Evolutionary conservation across 2,113 vertebrate genomes (phyloP), one percentile per base, ranked within the genome.

Genomic region (Rhipidura dahli): DNA sequence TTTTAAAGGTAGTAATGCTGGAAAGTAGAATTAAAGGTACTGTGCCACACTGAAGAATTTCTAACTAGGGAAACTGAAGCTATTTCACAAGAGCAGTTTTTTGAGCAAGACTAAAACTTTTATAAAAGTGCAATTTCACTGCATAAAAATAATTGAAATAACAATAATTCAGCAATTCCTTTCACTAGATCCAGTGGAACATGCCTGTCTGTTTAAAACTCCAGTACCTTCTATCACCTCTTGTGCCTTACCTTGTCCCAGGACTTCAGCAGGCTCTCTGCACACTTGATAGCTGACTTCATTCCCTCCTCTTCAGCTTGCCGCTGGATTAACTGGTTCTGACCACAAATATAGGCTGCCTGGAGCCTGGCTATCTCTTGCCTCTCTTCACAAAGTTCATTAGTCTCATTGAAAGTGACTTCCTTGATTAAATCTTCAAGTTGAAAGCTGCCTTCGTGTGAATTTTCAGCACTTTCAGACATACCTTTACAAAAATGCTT

Each of bases 291-390:
- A 30, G 98, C 97, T 31, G 98, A 97, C 53, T 72, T 97, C 60
- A 98, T 7, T 57, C 98, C 97, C 59, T 92, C 91, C 94, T 99
- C 98, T 76, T 98, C 96, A 17, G 98, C 98, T 27, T 94, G 95
- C 63, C 98, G 97, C 86, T 98, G 97, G 95, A 99, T 97, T 35
- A 99, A 90, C 86, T 99, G 98, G 84, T 98, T 97, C 31, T 99
- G 98, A 21, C 96, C 97, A 96, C 98, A 98, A 59, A 98, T 95
- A 72, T 98, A 98, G 0, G 98, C 98, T 80, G 98, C 97, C 94
- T 98, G 98, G 49, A 99, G 97, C 95, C 98, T 98, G 47, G 97
- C 97, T 96, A 98, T 96, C 96, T 99, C 99, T 7, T 89, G 96
- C 33, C 75, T 97, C 83, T 89, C 96, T 35, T 98, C 97, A 76